These are phyloP conservation scores for Cassiopea xamachana DNA, from an alignment of 30 jellyfish, hydroid and myxozoan species.

Conservation along the genomic window DNA sequence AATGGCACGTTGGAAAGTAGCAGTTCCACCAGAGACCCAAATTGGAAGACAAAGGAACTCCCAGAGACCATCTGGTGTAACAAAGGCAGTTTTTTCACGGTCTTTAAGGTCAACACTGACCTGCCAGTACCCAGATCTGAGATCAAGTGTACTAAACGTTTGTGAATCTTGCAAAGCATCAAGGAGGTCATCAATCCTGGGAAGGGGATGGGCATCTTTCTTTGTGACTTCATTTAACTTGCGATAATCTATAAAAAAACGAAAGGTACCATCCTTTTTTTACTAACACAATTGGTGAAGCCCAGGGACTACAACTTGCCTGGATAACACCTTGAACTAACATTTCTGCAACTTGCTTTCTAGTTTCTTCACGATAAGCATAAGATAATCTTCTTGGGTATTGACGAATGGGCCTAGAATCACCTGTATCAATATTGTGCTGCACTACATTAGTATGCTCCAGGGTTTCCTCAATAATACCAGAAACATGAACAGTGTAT, in stretches of 20 bases:
- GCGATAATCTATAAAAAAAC: slow-evolving; percentile 59
- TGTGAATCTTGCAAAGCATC: slow-evolving; percentile 54
- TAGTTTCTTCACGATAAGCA: slow-evolving; percentile 43
- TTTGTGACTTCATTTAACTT: slow-evolving; percentile 44
- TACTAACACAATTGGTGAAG: slow-evolving; percentile 55
- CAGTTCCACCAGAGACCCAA: slow-evolving; percentile 62
- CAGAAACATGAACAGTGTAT: slow-evolving; percentile 21
- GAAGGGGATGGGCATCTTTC: slow-evolving; percentile 69
- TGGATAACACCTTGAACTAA: slow-evolving; percentile 30
- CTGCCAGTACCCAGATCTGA: slow-evolving; percentile 64
- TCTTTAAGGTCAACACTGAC: slow-evolving; percentile 48
- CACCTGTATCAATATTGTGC: slow-evolving; percentile 37
- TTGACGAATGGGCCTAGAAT: slow-evolving; percentile 45
- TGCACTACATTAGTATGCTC: slow-evolving; percentile 34
- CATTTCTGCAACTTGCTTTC: slow-evolving; percentile 46
- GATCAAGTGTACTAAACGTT: slow-evolving; percentile 56
- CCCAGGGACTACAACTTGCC: slow-evolving; percentile 66
- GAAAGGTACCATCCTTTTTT: slow-evolving; percentile 21
- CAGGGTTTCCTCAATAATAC: slow-evolving; percentile 32
- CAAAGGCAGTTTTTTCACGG: slow-evolving; percentile 49
- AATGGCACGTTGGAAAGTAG: slow-evolving; percentile 36
- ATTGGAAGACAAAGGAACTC: slow-evolving; percentile 54
- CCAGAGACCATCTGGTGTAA: slow-evolving; percentile 37
- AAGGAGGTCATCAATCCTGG: slow-evolving; percentile 61
- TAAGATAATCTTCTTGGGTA: slow-evolving; percentile 49